Conservation (phyloP, 2,113 vertebrate species). For the Tenebrosternarchus preto region DNA sequence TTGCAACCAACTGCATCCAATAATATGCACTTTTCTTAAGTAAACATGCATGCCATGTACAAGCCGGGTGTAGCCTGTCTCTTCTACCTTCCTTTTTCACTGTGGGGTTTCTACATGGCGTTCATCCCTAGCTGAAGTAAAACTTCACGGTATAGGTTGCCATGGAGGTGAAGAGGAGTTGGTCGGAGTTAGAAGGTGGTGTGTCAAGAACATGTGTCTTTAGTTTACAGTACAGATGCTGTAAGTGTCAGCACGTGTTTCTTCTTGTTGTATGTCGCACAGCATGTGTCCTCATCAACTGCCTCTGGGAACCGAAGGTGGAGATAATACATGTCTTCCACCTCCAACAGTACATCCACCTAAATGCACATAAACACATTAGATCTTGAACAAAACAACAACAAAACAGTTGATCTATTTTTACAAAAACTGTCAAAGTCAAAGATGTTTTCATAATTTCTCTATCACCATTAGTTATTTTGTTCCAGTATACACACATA, state of each 20-base stretch:
- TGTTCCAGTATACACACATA: too few relatives aligned
- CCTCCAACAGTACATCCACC: constrained; percentile 83
- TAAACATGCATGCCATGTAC: constrained; percentile 38
- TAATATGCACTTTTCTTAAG: constrained; percentile 35
- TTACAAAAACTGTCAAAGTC: too few relatives aligned
- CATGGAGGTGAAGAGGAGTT: background rate
- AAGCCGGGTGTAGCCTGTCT: background rate
- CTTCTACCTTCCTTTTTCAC: background rate
- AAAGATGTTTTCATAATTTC: too few relatives aligned
- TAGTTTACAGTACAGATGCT: constrained; percentile 66
- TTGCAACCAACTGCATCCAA: constrained; percentile 15
- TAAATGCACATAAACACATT: constrained; percentile 58
- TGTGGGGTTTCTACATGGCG: background rate
- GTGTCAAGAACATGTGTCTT: background rate
- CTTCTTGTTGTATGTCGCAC: constrained; percentile 78
- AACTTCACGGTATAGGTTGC: background rate
- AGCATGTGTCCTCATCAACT: constrained; percentile 76
- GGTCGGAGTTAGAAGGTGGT: background rate
- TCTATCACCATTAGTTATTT: too few relatives aligned
- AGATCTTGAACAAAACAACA: background rate
- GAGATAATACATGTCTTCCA: constrained; percentile 79
- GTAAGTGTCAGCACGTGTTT: constrained; percentile 72
- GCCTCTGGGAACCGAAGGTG: constrained; percentile 75
- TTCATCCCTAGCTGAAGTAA: background rate
- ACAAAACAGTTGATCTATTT: too few relatives aligned